Evolutionary conservation across 2,888 invertebrate genomes (phyloP), one percentile per base, ranked within the genome.

Genomic region (Hydriomena furcata): DNA sequence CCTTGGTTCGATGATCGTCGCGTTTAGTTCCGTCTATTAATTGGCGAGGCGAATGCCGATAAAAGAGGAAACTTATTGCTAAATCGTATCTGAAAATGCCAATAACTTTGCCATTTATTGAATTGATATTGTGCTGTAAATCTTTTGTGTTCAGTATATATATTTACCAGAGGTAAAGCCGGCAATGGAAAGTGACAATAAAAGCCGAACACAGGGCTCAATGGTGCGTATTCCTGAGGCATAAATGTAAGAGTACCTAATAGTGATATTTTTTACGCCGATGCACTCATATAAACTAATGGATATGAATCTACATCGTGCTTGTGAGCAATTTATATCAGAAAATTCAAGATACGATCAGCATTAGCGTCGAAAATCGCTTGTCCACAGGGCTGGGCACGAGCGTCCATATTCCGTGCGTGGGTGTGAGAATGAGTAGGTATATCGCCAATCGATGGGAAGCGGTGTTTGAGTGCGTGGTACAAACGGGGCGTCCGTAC

Each of bases 391-490:
- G 52, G 52, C 41, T 27, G 40, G 40, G 40, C 23, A 41, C 60
- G 58, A 45, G 52, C 42, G 49, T 52, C 43, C 43, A 25, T 12
- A 37, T 20, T 40, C 24, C 30, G 50, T 38, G 43, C 51, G 51
- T 45, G 43, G 34, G 51, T 42, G 51, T 52, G 52, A 48, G 28
- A 38, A 51, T 44, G 47, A 47, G 73, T 72, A 74, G 66, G 73
- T 64, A n/a, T n/a, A 70, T 76, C 79, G 85, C 85, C 85, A 84
- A 85, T 84, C 66, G 47, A 60, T 65, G 63, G 84, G 84, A 86
- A 87, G 87, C 86, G 86, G 86, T 84, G 87, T 85, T n/a, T 79
- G 88, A 88, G 87, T 88, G 88, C 88, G 89, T 87, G 88, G 87
- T 88, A 87, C 87, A 88, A 88, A 90, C 85, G 82, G 80, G 78